Base-by-base conservation (phyloP, 2,113 vertebrate species). In the Tragelaphus scriptus region DNA sequence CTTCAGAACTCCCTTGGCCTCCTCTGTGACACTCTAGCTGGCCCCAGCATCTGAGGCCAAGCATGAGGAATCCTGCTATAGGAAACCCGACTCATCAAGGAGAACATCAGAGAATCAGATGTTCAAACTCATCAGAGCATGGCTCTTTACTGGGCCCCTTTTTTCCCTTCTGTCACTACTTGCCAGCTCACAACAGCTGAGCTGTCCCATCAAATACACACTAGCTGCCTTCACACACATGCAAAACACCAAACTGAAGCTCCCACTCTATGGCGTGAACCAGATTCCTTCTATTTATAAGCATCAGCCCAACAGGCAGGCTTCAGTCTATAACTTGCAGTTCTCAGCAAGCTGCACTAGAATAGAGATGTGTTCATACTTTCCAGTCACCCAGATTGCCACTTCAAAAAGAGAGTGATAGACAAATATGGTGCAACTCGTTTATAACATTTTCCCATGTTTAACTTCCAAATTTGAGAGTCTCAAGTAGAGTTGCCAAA, bases 371-470 rank as follows among this genome's bases (percentile, higher is more conserved):
- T 98, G 95, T 97, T 98, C 97, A 97, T 96, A 90, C 96, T 97
- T 97, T 95, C 97, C 98, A 97, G 97, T 96, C 95, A 81, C 97
- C 98, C 97, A 97, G 97, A 98, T 97, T 98, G 97, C 96, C 96
- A 98, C 97, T 98, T 97, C 95, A 97, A 92, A 97, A 93, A 88
- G 82, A 68, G 94, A 97, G 98, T 98, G 98, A 98, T 91, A 98
- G 98, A 98, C 98, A 98, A 98, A 98, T 96, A 97, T 9, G 44
- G 82, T 63, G 77, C 82, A 95, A 94, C 96, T 95, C 93, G 40
- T 93, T 98, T 96, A 95, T 95, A 98, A 98, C 98, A 97, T 98
- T 97, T 98, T 88, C 95, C 97, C 94, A 97, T 98, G 98, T 98
- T 98, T 98, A 97, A 98, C 96, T 97, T 98, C 98, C 98, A 98